phyloP scores from a whole-genome alignment of 2,113 vertebrate species.

The Microcebus ravelobensis region DNA sequence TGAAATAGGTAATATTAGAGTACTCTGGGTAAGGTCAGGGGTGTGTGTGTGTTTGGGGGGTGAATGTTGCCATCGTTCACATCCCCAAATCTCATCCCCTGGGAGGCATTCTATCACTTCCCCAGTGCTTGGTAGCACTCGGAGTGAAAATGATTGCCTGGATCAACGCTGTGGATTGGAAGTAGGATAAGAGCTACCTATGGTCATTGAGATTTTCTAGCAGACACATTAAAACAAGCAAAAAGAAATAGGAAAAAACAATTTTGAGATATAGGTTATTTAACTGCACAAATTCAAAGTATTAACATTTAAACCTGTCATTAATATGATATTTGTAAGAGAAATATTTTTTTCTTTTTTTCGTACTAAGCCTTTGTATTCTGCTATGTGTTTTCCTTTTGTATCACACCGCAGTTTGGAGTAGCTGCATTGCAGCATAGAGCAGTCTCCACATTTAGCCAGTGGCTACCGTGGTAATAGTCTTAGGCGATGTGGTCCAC shows the following conservation, averaged over 20 bases:
- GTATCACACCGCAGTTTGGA: neutral
- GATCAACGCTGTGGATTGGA: accelerated
- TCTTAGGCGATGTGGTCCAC: neutral
- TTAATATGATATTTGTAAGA: neutral
- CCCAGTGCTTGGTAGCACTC: accelerated
- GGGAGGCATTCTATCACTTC: accelerated
- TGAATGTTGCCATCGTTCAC: too few relatives aligned
- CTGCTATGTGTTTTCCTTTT: neutral
- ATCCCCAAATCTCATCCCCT: neutral
- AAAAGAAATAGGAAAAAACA: neutral
- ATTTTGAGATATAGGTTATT: too few relatives aligned
- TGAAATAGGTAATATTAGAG: neutral
- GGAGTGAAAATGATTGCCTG: neutral
- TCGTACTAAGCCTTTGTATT: neutral
- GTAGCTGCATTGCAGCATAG: neutral
- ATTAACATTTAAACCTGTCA: neutral
- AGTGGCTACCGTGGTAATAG: neutral
- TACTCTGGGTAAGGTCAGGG: too few relatives aligned
- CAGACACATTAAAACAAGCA: neutral
- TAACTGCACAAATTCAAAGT: neutral
- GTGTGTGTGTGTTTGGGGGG: neutral
- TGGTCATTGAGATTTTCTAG: too few relatives aligned
- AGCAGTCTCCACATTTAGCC: neutral
- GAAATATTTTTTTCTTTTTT: neutral
- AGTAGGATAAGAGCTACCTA: neutral